Base-by-base conservation (phyloP, 2,797 vertebrate species). In the Pogoniulus pusillus region DNA sequence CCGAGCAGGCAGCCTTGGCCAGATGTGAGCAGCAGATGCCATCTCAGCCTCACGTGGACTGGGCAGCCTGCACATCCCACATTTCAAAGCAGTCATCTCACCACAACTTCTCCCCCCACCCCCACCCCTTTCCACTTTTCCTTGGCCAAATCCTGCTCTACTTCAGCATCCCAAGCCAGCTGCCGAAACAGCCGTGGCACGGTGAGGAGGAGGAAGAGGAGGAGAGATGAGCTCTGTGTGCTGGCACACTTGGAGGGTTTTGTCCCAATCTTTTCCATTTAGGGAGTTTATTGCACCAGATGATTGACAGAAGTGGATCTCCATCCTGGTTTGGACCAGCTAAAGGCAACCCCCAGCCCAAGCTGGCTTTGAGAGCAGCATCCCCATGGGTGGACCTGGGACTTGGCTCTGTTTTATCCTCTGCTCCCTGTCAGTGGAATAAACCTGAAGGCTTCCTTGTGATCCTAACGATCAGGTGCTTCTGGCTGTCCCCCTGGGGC, bases 231-330 rank as follows among this genome's bases (percentile, higher is more conserved):
- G 43, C 74, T 72, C 89, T 35, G 24, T 41, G 68, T 74, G 83
- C 63, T 57, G 63, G 51, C 80, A 89, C 13, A 2, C 76, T 54
- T 15, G 0, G 43, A 86, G 86, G 32, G 2, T 84, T 91, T 79
- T 80, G 32, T n/a, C 82, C 77, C 58, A 41, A 15, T 80, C 49
- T 91, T 88, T 90, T 85, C 84, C 69, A 82, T 85, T 64, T 86
- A 71, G 72, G 83, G 72, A 68, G 65, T 77, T 93, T 58, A 60
- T 90, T 63, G 39, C 32, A 26, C 45, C 12, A 57, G 81, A 22
- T 47, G 39, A 89, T 66, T 39, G 90, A 64, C 18, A 32, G 71
- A 57, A 37, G 59, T 41, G 39, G 45, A 54, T 82, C 53, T 78
- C 72, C 51, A 2, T 18, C 10, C 12, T 8, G 29, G 73, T 27